A percentile compares a stretch with the other conserved stretches of the same genome.
Conservation (phyloP, 2,797 vertebrate species). For the Enteromius thamalakanensis region DNA sequence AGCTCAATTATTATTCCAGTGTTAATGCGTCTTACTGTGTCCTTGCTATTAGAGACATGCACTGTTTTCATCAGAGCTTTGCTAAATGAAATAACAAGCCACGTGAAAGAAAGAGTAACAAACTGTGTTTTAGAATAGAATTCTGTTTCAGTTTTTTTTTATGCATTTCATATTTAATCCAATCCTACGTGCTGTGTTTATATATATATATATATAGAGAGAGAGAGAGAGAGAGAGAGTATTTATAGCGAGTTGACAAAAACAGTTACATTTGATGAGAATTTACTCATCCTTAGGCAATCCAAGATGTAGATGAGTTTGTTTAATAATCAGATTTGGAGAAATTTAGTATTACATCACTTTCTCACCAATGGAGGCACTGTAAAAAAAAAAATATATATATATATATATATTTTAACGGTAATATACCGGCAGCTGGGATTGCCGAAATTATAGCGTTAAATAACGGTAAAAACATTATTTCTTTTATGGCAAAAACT, state of each 20-base stretch:
- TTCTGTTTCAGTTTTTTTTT: neutral
- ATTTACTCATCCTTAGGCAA: neutral
- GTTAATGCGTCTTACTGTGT: neutral
- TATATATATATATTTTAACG: no score
- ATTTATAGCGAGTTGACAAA: neutral
- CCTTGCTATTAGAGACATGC: conserved; percentile 1
- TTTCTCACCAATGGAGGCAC: neutral
- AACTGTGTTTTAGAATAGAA: no score
- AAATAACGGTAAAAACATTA: no score
- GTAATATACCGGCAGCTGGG: no score
- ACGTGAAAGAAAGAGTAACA: neutral
- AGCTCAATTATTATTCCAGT: conserved; percentile 14
- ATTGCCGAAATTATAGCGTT: no score
- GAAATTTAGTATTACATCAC: neutral
- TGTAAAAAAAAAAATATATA: no score
- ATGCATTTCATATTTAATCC: neutral
- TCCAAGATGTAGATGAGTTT: neutral
- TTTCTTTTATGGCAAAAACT: no score
- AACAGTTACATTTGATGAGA: neutral
- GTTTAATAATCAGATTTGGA: neutral
- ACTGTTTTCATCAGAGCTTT: neutral
- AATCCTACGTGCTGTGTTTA: neutral
- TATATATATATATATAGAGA: no score
- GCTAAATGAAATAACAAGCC: neutral
- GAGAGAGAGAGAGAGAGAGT: no score